Conservation (phyloP, 2,888 invertebrate genomes). For the Ochlodes sylvanus region DNA sequence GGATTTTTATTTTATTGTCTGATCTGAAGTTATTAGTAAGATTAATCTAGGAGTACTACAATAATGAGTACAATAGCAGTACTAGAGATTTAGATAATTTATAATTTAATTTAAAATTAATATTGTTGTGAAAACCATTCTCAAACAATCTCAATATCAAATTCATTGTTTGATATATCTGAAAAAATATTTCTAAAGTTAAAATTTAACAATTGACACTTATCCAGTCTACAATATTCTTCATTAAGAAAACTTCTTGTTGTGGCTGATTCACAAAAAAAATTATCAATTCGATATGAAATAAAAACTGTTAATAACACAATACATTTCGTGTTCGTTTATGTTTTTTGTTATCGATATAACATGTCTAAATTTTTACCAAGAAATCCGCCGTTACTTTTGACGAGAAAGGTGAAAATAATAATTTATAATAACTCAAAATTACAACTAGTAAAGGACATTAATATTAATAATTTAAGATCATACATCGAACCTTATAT, state of each 20-base stretch:
- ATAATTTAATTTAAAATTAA: not conserved
- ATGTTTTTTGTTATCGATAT: not conserved
- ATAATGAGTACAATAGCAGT: not conserved
- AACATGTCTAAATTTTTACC: constrained; percentile 55
- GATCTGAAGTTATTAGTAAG: constrained; percentile 18
- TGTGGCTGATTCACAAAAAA: too few relatives aligned
- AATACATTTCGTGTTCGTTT: not conserved
- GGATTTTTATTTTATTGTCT: constrained; percentile 25
- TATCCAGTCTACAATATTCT: constrained; percentile 11
- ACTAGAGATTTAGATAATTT: not conserved
- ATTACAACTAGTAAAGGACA: constrained; percentile 70
- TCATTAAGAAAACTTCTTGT: not conserved
- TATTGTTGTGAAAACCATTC: not conserved
- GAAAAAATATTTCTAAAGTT: constrained; percentile 16
- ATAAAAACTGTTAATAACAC: too few relatives aligned
- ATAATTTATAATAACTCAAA: constrained; percentile 64
- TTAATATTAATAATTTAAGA: constrained; percentile 57
- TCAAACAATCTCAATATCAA: not conserved
- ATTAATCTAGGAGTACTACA: constrained; percentile 12
- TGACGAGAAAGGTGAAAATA: constrained; percentile 78
- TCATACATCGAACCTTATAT: constrained; percentile 11
- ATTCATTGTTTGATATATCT: constrained; percentile 1
- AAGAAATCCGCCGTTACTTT: constrained; percentile 71
- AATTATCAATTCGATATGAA: too few relatives aligned
- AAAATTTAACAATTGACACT: constrained; percentile 23